These are phyloP conservation scores for Monodelphis domestica DNA, from an alignment of 2,797 vertebrate species.

Conservation along the genomic window DNA sequence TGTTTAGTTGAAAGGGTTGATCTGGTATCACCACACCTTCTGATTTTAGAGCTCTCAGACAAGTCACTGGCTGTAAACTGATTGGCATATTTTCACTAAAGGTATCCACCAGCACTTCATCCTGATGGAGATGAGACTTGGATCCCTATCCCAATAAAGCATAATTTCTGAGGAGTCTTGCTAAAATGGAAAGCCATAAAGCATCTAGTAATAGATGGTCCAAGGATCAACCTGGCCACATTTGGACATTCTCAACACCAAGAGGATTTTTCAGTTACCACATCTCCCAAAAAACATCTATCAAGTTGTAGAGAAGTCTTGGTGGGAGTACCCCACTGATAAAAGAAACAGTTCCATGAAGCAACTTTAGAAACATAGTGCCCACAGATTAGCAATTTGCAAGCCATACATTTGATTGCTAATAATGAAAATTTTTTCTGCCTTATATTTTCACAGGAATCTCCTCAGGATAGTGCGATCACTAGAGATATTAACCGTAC, in stretches of 20 bases:
- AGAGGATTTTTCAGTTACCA: background rate
- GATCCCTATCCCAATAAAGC: background rate
- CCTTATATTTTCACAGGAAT: constrained; percentile 88
- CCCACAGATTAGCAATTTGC: background rate
- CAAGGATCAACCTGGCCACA: background rate
- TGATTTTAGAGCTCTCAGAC: background rate
- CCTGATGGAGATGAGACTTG: background rate
- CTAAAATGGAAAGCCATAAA: background rate
- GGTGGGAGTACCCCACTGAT: background rate
- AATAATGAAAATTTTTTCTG: background rate
- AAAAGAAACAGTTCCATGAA: background rate
- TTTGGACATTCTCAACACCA: background rate
- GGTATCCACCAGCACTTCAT: background rate
- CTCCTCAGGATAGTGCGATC: constrained; percentile 98
- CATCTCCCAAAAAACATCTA: background rate
- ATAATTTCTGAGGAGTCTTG: background rate
- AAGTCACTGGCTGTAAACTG: background rate
- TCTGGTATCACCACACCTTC: background rate
- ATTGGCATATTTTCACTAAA: background rate
- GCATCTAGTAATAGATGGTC: background rate
- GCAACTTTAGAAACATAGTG: background rate
- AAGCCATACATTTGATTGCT: background rate
- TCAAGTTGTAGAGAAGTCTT: background rate
- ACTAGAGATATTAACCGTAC: constrained; percentile 99
- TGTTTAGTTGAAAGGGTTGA: background rate